A percentile compares a stretch with the other conserved stretches of the same genome.
These are phyloP conservation scores for Heliocidaris erythrogramma DNA, from an alignment of 35 echinoderm and acorn worm genomes.

Conservation along the genomic window DNA sequence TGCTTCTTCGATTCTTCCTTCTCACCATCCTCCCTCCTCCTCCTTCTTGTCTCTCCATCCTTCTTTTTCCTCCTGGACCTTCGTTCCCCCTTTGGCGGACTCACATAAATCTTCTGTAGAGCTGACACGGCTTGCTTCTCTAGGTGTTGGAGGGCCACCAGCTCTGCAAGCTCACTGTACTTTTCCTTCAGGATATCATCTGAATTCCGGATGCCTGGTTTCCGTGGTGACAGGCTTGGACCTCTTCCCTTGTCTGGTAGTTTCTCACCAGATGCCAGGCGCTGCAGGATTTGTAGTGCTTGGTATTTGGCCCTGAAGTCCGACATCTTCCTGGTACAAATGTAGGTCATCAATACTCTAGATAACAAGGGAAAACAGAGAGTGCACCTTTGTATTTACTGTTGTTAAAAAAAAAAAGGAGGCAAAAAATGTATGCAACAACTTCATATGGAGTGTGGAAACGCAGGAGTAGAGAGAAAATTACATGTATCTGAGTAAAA, in stretches of 20 bases:
- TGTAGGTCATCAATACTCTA: not conserved
- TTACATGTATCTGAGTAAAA: too few relatives aligned
- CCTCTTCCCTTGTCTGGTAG: not conserved
- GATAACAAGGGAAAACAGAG: not conserved
- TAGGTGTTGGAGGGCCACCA: conserved; percentile 49
- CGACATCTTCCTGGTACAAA: conserved; percentile 44
- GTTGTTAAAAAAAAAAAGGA: not conserved
- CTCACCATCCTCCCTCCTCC: conserved; percentile 1
- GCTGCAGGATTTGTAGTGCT: conserved; percentile 47
- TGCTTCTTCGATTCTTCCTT: not conserved
- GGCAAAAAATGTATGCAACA: not conserved
- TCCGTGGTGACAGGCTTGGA: conserved; percentile 42
- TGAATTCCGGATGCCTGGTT: conserved; percentile 41
- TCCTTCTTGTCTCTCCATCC: not conserved
- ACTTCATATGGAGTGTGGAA: not conserved
- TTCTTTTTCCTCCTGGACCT: not conserved
- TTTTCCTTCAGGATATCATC: conserved; percentile 51
- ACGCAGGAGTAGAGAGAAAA: too few relatives aligned
- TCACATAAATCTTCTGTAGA: conserved; percentile 36
- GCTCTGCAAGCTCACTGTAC: conserved; percentile 48
- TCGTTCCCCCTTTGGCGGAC: not conserved
- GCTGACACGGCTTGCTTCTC: conserved; percentile 53
- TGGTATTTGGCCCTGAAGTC: conserved; percentile 55
- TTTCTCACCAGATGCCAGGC: not conserved
- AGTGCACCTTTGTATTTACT: not conserved